Evolutionary conservation across 2,113 vertebrate genomes (phyloP).

Genomic region (Onychorhynchus coronatus): DNA sequence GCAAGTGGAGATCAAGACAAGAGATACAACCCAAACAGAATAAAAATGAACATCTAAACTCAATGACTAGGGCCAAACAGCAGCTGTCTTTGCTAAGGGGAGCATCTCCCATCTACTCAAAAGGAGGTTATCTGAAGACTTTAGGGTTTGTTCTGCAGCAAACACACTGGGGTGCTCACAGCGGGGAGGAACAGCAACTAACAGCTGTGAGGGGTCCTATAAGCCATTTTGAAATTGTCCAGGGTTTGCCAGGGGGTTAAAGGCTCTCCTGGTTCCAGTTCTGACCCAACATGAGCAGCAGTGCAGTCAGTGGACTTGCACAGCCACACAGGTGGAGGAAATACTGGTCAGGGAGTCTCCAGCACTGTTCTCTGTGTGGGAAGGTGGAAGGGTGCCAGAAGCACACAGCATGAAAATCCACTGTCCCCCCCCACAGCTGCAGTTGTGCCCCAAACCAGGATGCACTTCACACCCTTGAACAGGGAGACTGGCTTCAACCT

Average conservation of each 20-base stretch:
- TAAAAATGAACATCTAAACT: not conserved
- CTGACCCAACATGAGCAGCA: not conserved
- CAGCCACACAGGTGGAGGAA: not conserved
- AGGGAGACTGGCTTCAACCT: not conserved
- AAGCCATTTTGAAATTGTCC: not conserved
- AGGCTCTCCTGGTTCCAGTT: not conserved
- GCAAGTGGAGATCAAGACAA: not conserved
- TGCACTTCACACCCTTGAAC: not conserved
- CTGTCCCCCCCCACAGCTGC: not conserved
- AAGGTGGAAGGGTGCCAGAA: not conserved
- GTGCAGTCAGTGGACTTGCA: not conserved
- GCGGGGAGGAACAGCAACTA: not conserved
- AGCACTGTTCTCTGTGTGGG: rapidly evolving
- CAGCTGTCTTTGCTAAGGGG: not conserved
- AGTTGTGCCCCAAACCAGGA: not conserved
- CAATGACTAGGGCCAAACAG: not conserved
- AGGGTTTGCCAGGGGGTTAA: not conserved
- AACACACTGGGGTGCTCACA: not conserved
- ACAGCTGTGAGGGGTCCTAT: not conserved
- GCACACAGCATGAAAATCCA: not conserved
- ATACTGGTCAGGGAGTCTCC: rapidly evolving
- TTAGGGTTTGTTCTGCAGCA: not conserved
- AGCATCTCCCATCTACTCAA: not conserved
- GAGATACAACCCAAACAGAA: not conserved
- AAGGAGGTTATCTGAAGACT: not conserved